phyloP scores from a whole-genome alignment of 2,797 vertebrate genomes.

The Eulemur mongoz region DNA sequence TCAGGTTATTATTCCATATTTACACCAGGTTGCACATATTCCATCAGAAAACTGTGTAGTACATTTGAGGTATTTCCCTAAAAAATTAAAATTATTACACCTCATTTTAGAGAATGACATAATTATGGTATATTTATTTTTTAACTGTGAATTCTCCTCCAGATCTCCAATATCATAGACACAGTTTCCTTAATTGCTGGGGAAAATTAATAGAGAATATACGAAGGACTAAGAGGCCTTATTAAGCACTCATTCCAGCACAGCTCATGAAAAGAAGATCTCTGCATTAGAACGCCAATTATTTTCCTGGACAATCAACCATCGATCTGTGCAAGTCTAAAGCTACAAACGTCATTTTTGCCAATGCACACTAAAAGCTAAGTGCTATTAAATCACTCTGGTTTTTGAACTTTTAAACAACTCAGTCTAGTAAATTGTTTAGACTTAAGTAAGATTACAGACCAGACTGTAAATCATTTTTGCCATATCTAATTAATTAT shows the following conservation, averaged over 20 bases:
- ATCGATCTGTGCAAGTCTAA: not conserved
- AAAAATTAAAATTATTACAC: slow-evolving; percentile 6
- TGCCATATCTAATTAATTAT: slow-evolving; percentile 6
- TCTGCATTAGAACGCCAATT: not conserved
- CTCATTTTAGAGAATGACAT: not conserved
- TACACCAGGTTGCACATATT: not conserved
- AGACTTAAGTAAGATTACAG: not conserved
- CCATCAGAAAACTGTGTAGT: not conserved
- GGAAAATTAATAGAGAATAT: not conserved
- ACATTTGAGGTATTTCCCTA: not conserved
- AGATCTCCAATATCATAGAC: not conserved
- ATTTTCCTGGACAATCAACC: slow-evolving; percentile 27
- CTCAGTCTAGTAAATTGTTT: not conserved
- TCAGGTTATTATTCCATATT: not conserved
- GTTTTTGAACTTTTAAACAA: slow-evolving; percentile 32
- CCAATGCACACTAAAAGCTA: not conserved
- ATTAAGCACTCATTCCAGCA: not conserved
- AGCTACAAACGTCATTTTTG: slow-evolving; percentile 21
- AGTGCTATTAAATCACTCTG: slow-evolving; percentile 32
- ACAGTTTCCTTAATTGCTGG: slow-evolving; percentile 10
- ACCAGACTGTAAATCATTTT: not conserved
- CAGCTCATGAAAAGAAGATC: not conserved
- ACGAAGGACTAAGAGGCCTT: not conserved
- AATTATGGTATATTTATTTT: slow-evolving; percentile 24
- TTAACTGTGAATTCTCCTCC: slow-evolving; percentile 41